Evolutionary conservation across 2,888 invertebrate species (phyloP), one percentile per base, ranked within the genome.

Genomic region (Seira sanloemensis): DNA sequence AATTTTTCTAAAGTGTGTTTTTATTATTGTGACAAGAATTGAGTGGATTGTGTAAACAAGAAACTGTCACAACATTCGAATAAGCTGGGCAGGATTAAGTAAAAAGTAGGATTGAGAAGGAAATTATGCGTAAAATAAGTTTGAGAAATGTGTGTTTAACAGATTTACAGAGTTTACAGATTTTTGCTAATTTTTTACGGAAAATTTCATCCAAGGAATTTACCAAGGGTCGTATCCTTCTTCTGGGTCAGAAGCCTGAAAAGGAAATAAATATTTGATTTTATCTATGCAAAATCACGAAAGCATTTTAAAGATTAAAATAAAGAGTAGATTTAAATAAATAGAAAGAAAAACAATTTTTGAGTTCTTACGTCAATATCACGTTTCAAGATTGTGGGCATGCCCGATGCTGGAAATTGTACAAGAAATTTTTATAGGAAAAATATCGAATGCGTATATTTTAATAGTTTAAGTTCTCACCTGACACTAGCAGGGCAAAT

Each of bases 291-390:
- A 37, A 37, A 37, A 37, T 12, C 12, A 12, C 4, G 4, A 37
- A 37, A 7, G 12, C 12, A 37, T 37, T 37, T 37, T 12, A 4
- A 12, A 12, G 37, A 37, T 37, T 37, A 37, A 12, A 37, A 37
- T 37, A n/a, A n/a, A n/a, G n/a, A n/a, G n/a, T n/a, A n/a, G n/a
- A n/a, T n/a, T n/a, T n/a, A n/a, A n/a, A n/a, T n/a, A n/a, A n/a
- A n/a, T n/a, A n/a, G n/a, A n/a, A n/a, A n/a, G n/a, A n/a, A n/a
- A n/a, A 23, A 74, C 21, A 23, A 75, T 9, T 68, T 68, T 18
- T 66, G 67, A 72, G 58, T 62, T 69, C 84, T 78, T 84, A 84
- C 84, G 84, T 84, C 74, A 72, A 78, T 58, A 46, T 84, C 84
- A 46, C 83, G 67, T 27, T 78, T 73, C 4, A 62, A 46, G 65